A percentile compares a stretch with the other conserved stretches of the same genome.
Conservation (phyloP, 2,797 vertebrate genomes). For the Myripristis jacobus region DNA sequence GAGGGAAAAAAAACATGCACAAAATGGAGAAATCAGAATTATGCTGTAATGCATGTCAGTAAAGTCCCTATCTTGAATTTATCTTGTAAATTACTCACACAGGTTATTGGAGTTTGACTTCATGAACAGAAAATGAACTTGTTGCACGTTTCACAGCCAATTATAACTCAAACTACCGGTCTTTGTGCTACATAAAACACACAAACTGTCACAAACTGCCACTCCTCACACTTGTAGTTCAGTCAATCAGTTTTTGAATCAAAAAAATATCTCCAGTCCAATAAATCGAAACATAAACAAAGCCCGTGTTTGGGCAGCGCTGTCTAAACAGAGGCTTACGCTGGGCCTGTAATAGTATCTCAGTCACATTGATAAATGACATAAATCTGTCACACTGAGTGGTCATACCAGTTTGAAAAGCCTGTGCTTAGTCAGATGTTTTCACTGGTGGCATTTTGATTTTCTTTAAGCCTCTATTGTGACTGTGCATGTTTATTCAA, state of each 20-base stretch:
- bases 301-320: not conserved
- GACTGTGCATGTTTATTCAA: not conserved
- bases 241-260: not conserved
- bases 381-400: not conserved
- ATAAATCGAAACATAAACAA: not conserved
- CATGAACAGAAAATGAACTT: not conserved
- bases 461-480: not conserved
- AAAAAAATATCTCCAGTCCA: not conserved
- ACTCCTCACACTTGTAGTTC: not conserved
- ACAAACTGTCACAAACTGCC: too few relatives aligned
- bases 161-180: not conserved
- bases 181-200: not conserved
- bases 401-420: not conserved
- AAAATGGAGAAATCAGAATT: not conserved
- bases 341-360: not conserved
- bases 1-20: too few relatives aligned
- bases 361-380: conserved; percentile 5
- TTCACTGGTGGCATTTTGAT: not conserved
- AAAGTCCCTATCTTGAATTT: not conserved
- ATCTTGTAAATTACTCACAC: not conserved
- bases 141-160: not conserved
- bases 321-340: conserved; percentile 10
- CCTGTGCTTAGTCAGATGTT: not conserved
- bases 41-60: not conserved
- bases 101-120: not conserved